These are phyloP conservation scores for Galeruca laticollis DNA, from an alignment of 2,888 invertebrate genomes.

Conservation along the genomic window DNA sequence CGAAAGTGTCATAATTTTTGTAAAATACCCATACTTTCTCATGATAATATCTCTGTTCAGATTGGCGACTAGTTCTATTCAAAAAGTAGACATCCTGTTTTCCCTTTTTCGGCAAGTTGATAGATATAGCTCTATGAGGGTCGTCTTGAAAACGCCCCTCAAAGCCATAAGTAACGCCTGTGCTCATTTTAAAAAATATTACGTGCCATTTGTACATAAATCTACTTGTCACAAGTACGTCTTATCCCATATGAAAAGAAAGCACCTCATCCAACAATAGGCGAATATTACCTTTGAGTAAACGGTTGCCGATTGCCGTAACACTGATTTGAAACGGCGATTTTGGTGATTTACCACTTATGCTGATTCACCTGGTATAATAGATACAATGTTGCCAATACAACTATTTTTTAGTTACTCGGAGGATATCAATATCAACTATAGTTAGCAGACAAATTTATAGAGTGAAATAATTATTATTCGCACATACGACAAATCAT, in stretches of 20 bases:
- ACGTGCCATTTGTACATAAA: constrained; percentile 61
- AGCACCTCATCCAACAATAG: constrained; percentile 56
- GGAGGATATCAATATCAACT: too few relatives aligned
- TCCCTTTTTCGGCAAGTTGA: constrained; percentile 39
- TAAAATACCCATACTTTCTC: constrained; percentile 32
- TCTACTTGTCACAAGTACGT: constrained; percentile 65
- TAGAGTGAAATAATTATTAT: too few relatives aligned
- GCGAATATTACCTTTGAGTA: constrained; percentile 63
- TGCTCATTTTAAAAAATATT: constrained; percentile 43
- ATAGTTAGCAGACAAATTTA: too few relatives aligned
- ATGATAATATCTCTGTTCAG: constrained; percentile 38
- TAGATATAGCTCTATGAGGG: constrained; percentile 39
- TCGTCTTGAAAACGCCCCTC: constrained; percentile 33
- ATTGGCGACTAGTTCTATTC: constrained; percentile 39
- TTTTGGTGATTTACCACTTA: constrained; percentile 57
- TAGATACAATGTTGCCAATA: constrained; percentile 29
- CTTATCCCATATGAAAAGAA: constrained; percentile 62
- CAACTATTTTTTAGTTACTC: too few relatives aligned
- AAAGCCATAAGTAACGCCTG: constrained; percentile 41
- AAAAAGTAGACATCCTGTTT: constrained; percentile 32
- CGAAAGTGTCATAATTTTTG: constrained; percentile 3
- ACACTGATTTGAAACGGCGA: constrained; percentile 61
- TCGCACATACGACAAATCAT: too few relatives aligned
- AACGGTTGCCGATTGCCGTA: constrained; percentile 65
- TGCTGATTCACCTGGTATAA: constrained; percentile 60